phyloP scores from a whole-genome alignment of 1,140 invertebrate species.

The Drosophila orena region DNA sequence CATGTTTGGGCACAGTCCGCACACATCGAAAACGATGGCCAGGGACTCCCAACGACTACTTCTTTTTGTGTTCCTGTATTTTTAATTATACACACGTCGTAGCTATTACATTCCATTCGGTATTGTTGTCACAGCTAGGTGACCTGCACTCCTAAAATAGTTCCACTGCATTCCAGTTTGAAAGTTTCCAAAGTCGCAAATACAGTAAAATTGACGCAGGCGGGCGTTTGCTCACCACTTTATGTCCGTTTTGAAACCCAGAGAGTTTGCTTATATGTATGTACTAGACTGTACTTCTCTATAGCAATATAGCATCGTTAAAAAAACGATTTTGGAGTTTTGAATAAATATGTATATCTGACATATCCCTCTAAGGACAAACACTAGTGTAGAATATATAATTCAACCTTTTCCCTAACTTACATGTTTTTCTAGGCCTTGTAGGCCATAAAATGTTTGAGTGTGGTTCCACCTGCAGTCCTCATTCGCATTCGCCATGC shows the following conservation, averaged over 20 bases:
- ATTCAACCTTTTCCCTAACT: neutral
- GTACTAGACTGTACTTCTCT: too few species aligned
- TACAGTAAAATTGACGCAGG: too few species aligned
- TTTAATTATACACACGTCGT: conserved; percentile 83
- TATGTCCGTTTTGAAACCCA: too few species aligned
- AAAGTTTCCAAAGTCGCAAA: too few species aligned
- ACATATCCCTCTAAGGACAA: too few species aligned
- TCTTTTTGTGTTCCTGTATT: conserved; percentile 35
- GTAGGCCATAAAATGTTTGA: conserved; percentile 21
- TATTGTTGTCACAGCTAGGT: conserved; percentile 62
- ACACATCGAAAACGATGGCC: conserved; percentile 30
- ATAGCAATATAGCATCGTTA: too few species aligned
- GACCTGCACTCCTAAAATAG: conserved; percentile 15
- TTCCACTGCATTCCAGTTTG: neutral
- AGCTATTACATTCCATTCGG: conserved; percentile 77
- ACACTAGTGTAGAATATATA: neutral
- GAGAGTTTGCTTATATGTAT: too few species aligned
- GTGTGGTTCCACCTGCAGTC: conserved; percentile 35
- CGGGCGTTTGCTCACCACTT: too few species aligned
- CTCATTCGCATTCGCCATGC: conserved; percentile 27
- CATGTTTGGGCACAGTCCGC: conserved; percentile 60
- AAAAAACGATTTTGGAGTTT: too few species aligned
- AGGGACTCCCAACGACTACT: conserved; percentile 18
- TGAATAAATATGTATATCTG: too few species aligned
- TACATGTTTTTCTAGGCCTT: neutral